Conservation (phyloP, 1,140 invertebrate genomes). For the Pseudoatta argentina region DNA sequence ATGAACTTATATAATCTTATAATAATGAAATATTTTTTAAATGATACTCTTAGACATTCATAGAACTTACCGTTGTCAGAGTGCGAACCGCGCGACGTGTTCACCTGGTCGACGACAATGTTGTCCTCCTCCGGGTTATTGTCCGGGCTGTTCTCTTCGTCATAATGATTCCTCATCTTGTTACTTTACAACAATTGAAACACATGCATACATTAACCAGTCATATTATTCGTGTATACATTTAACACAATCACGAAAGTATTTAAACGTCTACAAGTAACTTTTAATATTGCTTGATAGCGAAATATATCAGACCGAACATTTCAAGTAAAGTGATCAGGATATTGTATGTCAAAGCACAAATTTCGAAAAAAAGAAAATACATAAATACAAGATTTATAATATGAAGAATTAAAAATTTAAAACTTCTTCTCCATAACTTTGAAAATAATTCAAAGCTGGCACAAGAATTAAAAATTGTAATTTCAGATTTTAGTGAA, state of each 20-base stretch:
- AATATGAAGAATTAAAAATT: background rate
- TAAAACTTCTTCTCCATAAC: background rate
- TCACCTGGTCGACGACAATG: background rate
- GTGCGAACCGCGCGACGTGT: background rate
- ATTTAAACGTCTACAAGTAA: background rate
- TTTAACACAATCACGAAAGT: background rate
- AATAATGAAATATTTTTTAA: no score
- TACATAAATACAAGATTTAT: background rate
- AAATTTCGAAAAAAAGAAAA: background rate
- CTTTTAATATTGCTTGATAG: background rate
- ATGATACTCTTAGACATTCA: background rate
- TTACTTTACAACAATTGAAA: background rate
- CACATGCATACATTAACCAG: background rate
- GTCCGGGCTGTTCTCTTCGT: background rate
- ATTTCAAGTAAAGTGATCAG: background rate
- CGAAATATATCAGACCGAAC: background rate
- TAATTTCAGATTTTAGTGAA: background rate
- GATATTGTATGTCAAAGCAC: background rate
- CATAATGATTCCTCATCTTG: conserved; percentile 3
- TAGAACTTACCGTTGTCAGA: background rate
- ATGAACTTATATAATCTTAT: no score
- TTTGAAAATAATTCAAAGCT: background rate
- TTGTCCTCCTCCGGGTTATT: background rate
- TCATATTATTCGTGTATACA: background rate
- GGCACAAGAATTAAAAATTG: background rate